phyloP scores from a whole-genome alignment of 1,140 invertebrate species.

The Samia ricini region DNA sequence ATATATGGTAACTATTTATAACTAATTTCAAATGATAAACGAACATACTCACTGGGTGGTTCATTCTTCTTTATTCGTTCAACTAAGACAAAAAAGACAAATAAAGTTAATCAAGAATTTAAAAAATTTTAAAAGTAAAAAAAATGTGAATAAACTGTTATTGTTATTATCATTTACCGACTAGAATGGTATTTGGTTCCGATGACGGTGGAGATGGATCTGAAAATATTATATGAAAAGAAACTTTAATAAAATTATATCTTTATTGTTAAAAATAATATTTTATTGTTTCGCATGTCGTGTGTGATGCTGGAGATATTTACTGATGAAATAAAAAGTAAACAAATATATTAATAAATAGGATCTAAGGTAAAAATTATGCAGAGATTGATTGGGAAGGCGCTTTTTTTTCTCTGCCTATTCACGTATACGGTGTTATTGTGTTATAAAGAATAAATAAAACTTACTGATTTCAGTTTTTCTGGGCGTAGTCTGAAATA shows the following conservation, averaged over 20 bases:
- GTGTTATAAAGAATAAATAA: background rate
- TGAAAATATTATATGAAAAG: slow-evolving; percentile 18
- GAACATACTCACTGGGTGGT: slow-evolving; percentile 25
- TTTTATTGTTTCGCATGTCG: too few relatives aligned
- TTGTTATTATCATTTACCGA: slow-evolving; percentile 31
- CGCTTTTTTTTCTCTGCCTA: background rate
- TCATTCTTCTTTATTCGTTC: slow-evolving; percentile 32
- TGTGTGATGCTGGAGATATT: too few relatives aligned
- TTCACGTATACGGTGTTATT: background rate
- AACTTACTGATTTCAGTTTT: slow-evolving; percentile 9
- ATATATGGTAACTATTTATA: too few relatives aligned
- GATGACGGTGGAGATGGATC: slow-evolving; percentile 9
- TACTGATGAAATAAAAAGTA: too few relatives aligned
- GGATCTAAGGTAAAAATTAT: background rate
- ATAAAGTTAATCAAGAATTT: background rate
- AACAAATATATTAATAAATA: too few relatives aligned
- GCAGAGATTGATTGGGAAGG: background rate
- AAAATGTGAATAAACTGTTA: background rate
- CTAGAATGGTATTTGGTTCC: slow-evolving; percentile 39
- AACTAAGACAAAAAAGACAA: slow-evolving; percentile 25
- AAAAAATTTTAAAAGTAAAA: background rate
- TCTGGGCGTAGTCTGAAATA: slow-evolving; percentile 3
- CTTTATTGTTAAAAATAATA: too few relatives aligned
- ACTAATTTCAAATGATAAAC: too few relatives aligned
- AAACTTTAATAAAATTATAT: too few relatives aligned